Evolutionary conservation across 2,888 invertebrate species (phyloP), one percentile per base, ranked within the genome.

Genomic region (Amiota minor): DNA sequence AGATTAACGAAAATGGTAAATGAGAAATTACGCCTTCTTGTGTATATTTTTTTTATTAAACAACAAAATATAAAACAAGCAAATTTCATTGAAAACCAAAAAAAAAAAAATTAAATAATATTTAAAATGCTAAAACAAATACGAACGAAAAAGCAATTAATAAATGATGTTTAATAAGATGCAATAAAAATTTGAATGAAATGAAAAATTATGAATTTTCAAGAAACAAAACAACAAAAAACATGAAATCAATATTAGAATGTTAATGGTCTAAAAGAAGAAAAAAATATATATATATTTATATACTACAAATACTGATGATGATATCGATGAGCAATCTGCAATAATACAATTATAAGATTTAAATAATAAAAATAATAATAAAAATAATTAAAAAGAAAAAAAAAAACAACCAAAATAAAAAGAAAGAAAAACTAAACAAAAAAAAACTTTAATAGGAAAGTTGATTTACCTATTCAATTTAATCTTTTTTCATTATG

Each of bases 41-140:
- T 35, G 35, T 72, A 72, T 72, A 73, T 81, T 83, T 85, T 85
- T 83, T 82, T 85, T 80, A 86, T 81, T 20, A 14, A n/a, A n/a
- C n/a, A n/a, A n/a, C 12, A 56, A 14, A 72, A 14, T 72, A 59
- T 61, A 59, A 23, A 53, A 23, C 45, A 84, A 78, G 83, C 80
- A 78, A 85, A 6, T 35, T 86, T 85, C 78, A 84, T 86, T 86
- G 80, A 79, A 81, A 82, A 74, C 72, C 67, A 75, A 77, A 75
- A 20, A 75, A 64, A 78, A 79, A 80, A 75, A 73, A 45, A 68
- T 56, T 82, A 81, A 81, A 79, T 77, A 74, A 59, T 9, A 74
- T 75, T 2, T 35, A 35, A 35, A 35, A 35, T 8, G 35, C 35
- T 35, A 81, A 80, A 82, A 85, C 81, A 84, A 20, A 70, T 20